phyloP scores from a whole-genome alignment of 2,888 invertebrate genomes.

The Cremastinae sp. region DNA sequence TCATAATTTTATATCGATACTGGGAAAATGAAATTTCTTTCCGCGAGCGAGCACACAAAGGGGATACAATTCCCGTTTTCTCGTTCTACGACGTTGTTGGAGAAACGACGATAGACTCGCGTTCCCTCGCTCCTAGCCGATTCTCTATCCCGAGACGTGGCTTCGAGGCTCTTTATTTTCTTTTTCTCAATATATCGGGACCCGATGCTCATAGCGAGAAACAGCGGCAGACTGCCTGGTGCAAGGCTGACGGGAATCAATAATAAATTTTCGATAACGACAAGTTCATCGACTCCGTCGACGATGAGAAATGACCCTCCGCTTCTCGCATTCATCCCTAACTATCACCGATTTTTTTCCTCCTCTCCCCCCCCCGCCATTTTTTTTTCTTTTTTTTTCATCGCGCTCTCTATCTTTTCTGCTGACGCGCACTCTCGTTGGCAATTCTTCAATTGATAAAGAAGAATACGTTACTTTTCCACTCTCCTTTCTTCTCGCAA shows the following conservation, averaged over 20 bases:
- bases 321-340: conserved; percentile 23
- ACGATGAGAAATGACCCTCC: background rate
- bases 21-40: conserved; percentile 22
- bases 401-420: background rate
- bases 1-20: conserved; percentile 21
- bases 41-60: conserved; percentile 16
- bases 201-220: conserved; percentile 4
- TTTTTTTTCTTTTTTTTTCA: conserved; percentile 18
- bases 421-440: background rate
- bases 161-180: conserved; percentile 4
- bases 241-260: conserved; percentile 35
- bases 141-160: conserved; percentile 4
- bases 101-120: background rate
- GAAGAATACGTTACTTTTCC: background rate
- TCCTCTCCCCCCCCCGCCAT: conserved; percentile 16
- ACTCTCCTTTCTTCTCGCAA: background rate
- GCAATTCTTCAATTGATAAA: background rate
- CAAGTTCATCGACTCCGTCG: conserved; percentile 44
- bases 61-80: background rate
- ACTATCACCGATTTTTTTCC: conserved; percentile 14
- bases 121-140: background rate
- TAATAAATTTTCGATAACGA: conserved; percentile 35
- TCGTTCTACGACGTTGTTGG: too few species aligned
- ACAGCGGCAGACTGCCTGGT: conserved; percentile 44
- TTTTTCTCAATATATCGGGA: background rate